Conservation (phyloP, 2,888 invertebrate genomes). For the Sinohyriopsis cumingii region DNA sequence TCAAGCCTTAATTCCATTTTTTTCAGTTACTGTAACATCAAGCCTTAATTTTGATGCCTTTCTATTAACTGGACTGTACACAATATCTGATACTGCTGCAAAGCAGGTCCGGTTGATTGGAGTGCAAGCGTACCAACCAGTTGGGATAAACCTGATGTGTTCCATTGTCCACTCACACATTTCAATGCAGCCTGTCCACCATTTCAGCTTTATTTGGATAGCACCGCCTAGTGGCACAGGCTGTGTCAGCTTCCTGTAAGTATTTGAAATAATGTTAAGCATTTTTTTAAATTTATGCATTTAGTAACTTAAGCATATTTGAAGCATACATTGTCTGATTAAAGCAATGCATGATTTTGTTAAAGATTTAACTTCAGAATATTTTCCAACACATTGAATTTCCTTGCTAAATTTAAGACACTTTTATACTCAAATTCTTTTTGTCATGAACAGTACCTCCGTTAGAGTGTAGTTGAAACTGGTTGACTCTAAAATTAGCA, state of each 20-base stretch:
- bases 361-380: too few relatives aligned
- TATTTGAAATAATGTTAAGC: constrained; percentile 8
- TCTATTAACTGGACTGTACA: constrained; percentile 69
- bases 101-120: constrained; percentile 28
- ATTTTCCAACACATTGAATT: too few relatives aligned
- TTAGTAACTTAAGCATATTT: neutral
- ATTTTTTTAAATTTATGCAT: neutral
- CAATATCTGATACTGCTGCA: constrained; percentile 50
- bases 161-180: constrained; percentile 69
- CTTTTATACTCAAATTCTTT: too few relatives aligned
- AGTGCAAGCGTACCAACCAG: constrained; percentile 29
- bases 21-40: constrained; percentile 67
- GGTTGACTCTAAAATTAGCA: too few relatives aligned
- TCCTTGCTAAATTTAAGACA: too few relatives aligned
- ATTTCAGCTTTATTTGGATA: constrained; percentile 67
- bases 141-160: constrained; percentile 66
- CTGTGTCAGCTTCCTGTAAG: constrained; percentile 71
- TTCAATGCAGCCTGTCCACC: constrained; percentile 57
- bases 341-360: too few relatives aligned
- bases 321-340: too few relatives aligned
- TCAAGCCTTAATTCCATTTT: constrained; percentile 18
- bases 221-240: constrained; percentile 70
- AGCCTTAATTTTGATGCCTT: constrained; percentile 70
- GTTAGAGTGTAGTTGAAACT: too few relatives aligned
- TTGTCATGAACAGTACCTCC: too few relatives aligned